Evolutionary conservation across 2,888 invertebrate genomes (phyloP), one percentile per base, ranked within the genome.

Genomic region (Selenia dentaria): DNA sequence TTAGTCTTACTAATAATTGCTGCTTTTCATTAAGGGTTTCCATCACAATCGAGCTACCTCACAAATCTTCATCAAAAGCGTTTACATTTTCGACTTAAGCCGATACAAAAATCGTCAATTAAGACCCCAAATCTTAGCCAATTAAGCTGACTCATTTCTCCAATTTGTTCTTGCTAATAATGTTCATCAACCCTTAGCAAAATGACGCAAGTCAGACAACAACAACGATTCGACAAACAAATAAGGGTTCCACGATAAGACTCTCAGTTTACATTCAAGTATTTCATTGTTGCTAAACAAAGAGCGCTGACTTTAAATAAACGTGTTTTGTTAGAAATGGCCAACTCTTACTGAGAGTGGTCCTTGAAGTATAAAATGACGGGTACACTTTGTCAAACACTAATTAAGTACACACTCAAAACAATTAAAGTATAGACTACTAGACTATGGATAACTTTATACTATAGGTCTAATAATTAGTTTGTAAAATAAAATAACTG

Each of bases 231-330:
- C 69, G 62, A 61, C 69, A 70, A 79, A 79, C 83, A 84, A 85
- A 84, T 83, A 79, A 79, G 78, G 77, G 72, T 66, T 67, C 66
- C 55, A 65, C 65, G 83, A 83, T 84, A 84, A 84, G 80, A 71
- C 67, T 75, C 75, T 76, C 72, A 65, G 74, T 75, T 79, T 70
- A 77, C 69, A 78, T 74, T 78, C 70, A 74, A 82, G 82, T 70
- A 74, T 71, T 75, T 74, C 82, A 79, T 84, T 85, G 83, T 85
- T 74, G 56, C 50, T 50, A 70, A 83, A 85, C 83, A 85, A 86
- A 82, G 67, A 75, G 62, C 6, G 57, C 54, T 59, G 62, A 62
- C 67, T 75, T 67, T 41, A 47, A 37, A 37, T 45, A 66, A 79
- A 79, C 73, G 74, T 75, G 76, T 83, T 85, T 82, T 79, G 78